Evolutionary conservation across 2,113 vertebrate genomes (phyloP).

Genomic region (Trichechus manatus): DNA sequence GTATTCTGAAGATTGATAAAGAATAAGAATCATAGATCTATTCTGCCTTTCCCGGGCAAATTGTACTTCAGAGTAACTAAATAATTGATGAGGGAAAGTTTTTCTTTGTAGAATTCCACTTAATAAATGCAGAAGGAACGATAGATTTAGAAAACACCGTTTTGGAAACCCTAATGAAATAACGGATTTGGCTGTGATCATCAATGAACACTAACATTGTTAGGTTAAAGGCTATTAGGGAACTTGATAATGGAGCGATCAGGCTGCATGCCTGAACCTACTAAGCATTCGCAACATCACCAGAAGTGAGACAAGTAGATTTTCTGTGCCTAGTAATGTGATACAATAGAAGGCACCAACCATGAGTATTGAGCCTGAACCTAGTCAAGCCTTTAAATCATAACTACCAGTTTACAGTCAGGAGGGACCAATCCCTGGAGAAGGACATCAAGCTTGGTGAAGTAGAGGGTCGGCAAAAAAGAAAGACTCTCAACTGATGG

Average conservation of each 20-base stretch:
- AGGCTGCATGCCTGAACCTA: background rate
- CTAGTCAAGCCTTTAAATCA: background rate
- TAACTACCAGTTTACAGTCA: background rate
- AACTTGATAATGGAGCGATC: background rate
- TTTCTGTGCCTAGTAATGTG: background rate
- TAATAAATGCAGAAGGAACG: background rate
- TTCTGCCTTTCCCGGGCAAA: background rate
- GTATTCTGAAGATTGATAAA: background rate
- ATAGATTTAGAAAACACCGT: background rate
- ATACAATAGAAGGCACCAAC: background rate
- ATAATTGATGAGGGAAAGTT: background rate
- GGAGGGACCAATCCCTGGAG: background rate
- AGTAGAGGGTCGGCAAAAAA: no score
- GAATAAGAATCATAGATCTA: background rate
- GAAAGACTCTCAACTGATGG: no score
- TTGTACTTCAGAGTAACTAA: background rate
- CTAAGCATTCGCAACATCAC: background rate
- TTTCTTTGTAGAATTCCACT: background rate
- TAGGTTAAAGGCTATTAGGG: background rate
- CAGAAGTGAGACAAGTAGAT: background rate
- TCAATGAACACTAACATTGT: background rate
- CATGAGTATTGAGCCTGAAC: background rate
- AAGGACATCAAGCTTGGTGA: background rate
- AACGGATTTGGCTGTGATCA: background rate
- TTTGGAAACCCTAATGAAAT: slow-evolving; percentile 4